Percentiles rank a stretch among this genome's conserved stretches.
Conservation (phyloP, 1,140 invertebrate genomes). For the Hypothenemus hampei region DNA sequence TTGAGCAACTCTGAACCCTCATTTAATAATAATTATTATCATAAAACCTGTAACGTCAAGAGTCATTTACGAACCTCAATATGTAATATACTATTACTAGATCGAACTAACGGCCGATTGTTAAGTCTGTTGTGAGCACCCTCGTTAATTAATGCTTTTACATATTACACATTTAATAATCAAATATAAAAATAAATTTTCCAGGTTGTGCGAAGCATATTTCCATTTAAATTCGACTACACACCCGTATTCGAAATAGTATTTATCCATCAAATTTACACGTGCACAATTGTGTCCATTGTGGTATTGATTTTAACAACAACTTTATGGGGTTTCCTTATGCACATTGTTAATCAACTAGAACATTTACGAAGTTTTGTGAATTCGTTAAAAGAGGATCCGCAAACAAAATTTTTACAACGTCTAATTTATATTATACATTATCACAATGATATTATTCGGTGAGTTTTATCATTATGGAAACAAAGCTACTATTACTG, state of each 20-base stretch:
- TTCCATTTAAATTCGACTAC: constrained; percentile 32
- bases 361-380: constrained; percentile 28
- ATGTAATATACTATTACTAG: too few relatives aligned
- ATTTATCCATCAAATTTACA: constrained; percentile 33
- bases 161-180: too few relatives aligned
- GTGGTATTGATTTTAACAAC: constrained; percentile 34
- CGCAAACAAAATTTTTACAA: constrained; percentile 6
- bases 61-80: too few relatives aligned
- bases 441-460: constrained; percentile 34
- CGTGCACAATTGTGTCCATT: constrained; percentile 30
- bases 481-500: background rate
- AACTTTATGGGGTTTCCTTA: constrained; percentile 34
- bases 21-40: too few relatives aligned
- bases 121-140: too few relatives aligned
- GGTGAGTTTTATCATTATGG: constrained; percentile 14
- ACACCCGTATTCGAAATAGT: constrained; percentile 33
- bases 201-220: constrained; percentile 28
- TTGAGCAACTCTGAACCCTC: too few relatives aligned
- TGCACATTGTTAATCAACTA: constrained; percentile 32
- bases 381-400: constrained; percentile 4
- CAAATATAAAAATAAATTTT: constrained; percentile 3
- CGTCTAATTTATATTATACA: constrained; percentile 22
- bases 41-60: too few relatives aligned
- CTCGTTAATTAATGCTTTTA: too few relatives aligned
- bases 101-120: too few relatives aligned